These are phyloP conservation scores for Caenorhabditis doughertyi DNA, from an alignment of 2,888 invertebrate species.

Conservation along the genomic window DNA sequence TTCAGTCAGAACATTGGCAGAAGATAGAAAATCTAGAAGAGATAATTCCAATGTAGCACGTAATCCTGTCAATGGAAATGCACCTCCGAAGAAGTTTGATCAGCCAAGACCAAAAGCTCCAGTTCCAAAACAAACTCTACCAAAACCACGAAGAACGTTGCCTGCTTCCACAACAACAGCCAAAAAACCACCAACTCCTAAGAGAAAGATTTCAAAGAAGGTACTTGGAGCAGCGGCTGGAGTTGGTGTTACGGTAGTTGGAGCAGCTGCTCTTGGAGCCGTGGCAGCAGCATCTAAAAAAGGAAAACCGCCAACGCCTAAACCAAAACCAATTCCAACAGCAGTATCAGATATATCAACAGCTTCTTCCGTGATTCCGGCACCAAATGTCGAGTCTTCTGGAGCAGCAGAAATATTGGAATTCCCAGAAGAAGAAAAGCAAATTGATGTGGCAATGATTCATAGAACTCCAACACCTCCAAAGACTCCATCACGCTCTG, in stretches of 20 bases:
- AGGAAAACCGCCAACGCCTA: constrained; percentile 27
- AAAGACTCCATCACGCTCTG: constrained; percentile 12
- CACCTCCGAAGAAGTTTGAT: constrained; percentile 27
- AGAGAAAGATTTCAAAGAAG: constrained; percentile 27
- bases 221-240: constrained; percentile 39
- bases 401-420: constrained; percentile 58
- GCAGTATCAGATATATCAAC: constrained; percentile 29
- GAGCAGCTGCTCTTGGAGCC: constrained; percentile 38
- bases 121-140: constrained; percentile 1
- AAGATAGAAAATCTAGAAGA: constrained; percentile 48
- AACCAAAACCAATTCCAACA: constrained; percentile 45
- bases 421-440: constrained; percentile 51
- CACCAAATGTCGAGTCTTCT: constrained; percentile 30
- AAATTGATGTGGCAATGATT: constrained; percentile 54
- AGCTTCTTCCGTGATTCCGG: constrained; percentile 53
- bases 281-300: constrained; percentile 28
- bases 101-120: constrained; percentile 30
- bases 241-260: constrained; percentile 35
- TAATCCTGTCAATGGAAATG: neutral
- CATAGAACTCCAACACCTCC: constrained; percentile 59
- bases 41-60: neutral
- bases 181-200: constrained; percentile 53
- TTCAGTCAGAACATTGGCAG: constrained; percentile 44
- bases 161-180: constrained; percentile 5
- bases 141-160: constrained; percentile 1